Base-by-base conservation (phyloP, 64 coral and sea anemone genomes). In the Dendrophyllia cribrosa region DNA sequence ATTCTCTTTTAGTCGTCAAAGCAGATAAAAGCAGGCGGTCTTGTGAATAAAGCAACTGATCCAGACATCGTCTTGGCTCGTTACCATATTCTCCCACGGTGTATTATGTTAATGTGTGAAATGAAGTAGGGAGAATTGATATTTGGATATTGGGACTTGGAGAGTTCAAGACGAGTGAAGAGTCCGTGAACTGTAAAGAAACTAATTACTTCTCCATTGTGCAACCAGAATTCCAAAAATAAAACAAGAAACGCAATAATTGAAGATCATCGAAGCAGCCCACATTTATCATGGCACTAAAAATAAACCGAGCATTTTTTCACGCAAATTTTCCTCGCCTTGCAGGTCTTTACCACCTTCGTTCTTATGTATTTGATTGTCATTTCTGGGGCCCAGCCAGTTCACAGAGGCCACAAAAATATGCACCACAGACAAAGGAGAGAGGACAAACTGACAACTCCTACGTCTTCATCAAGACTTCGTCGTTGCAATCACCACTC, bases 101-200 rank as follows among this genome's bases (percentile, higher is more conserved):
- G 19, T 49, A 75, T 72, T 20, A 75, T 75, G 72, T 45, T 19
- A 50, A 75, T 20, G 11, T 51, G 3, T 48, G 46, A 49, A 45
- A 74, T 74, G 71, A 75, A 75, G 72, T 75, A 50, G 17, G 46
- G 45, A 75, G 72, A 75, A 75, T 49, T 75, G 15, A 49, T 51
- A 75, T 49, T 75, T 50, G 20, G 14, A 75, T 75, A 50, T 75
- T 75, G 72, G 48, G 16, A 19, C 61, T 20, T 64, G 5, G 17
- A 50, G 44, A 46, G 12, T 16, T 75, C 16, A 50, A 75, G 72
- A 49, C 17, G 48, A 48, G 14, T 75, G 45, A 75, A 75, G 46
- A 7, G 17, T 6, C 19, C 45, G 43, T 67, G 60, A 67, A 7
- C 51, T 17, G 49, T 56, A 19, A 77, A 77, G 51, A 20, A 21